Evolutionary conservation across 2,888 invertebrate genomes (phyloP).

Genomic region (Anthoptus insignis): DNA sequence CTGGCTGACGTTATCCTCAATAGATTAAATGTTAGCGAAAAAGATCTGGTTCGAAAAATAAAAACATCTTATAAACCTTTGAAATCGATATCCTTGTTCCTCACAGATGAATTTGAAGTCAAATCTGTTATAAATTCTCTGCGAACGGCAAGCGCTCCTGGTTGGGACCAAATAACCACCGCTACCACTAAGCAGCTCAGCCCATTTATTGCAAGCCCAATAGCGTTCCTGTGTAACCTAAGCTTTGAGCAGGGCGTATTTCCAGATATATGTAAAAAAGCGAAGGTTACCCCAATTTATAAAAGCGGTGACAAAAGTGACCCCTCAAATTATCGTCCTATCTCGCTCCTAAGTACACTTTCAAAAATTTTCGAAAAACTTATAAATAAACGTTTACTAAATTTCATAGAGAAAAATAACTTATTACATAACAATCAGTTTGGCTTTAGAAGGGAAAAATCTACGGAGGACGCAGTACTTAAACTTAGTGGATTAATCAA

Average conservation of each 20-base stretch:
- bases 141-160: background rate
- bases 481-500: no score
- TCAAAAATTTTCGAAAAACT: conserved; percentile 14
- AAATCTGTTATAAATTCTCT: conserved; percentile 1
- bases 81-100: conserved; percentile 5
- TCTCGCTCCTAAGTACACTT: conserved; percentile 13
- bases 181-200: conserved; percentile 6
- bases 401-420: conserved; percentile 9
- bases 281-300: conserved; percentile 8
- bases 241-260: conserved; percentile 1
- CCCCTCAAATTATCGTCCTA: conserved; percentile 11
- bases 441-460: conserved; percentile 8
- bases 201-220: conserved; percentile 1
- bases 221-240: background rate
- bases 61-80: background rate
- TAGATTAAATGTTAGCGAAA: no score
- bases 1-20: background rate
- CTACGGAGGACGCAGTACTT: conserved; percentile 19
- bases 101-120: background rate
- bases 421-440: conserved; percentile 7
- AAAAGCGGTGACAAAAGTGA: conserved; percentile 1
- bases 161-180: conserved; percentile 7
- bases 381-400: conserved; percentile 3
- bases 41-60: no score
- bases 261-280: conserved; percentile 10